A percentile compares a stretch with the other conserved stretches of the same genome.
Conservation (phyloP, 2,113 vertebrate species). For the Sclerurus mexicanus region DNA sequence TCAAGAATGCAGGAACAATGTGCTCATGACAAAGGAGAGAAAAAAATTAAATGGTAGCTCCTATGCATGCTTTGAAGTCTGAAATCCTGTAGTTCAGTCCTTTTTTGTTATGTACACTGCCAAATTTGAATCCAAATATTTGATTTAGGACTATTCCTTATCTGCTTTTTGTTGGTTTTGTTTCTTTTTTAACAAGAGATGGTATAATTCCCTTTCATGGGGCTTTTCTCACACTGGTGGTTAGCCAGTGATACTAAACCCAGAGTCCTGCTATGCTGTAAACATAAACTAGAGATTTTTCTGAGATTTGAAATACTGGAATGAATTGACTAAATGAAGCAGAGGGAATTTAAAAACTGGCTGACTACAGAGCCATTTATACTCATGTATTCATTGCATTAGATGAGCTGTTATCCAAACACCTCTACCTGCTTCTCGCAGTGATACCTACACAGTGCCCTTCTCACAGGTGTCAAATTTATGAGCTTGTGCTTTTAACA, state of each 20-base stretch:
- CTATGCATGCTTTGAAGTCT: not conserved
- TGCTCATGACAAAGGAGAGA: not conserved
- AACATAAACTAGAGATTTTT: not conserved
- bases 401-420: not conserved
- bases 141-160: not conserved
- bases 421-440: not conserved
- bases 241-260: not conserved
- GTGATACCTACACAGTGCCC: not conserved
- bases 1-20: no score
- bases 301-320: not conserved
- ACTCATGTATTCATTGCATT: not conserved
- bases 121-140: not conserved
- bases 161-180: fast-evolving
- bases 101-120: not conserved
- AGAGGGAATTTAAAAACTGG: not conserved
- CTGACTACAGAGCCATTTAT: not conserved
- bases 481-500: not conserved
- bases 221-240: not conserved
- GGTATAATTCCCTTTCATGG: not conserved
- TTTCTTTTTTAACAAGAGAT: not conserved
- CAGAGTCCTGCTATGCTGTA: not conserved
- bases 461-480: not conserved
- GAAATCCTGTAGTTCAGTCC: not conserved
- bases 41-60: not conserved
- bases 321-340: not conserved